Base-by-base conservation (phyloP, 35 echinoderm and acorn worm species). In the Nesometra sesokonis region DNA sequence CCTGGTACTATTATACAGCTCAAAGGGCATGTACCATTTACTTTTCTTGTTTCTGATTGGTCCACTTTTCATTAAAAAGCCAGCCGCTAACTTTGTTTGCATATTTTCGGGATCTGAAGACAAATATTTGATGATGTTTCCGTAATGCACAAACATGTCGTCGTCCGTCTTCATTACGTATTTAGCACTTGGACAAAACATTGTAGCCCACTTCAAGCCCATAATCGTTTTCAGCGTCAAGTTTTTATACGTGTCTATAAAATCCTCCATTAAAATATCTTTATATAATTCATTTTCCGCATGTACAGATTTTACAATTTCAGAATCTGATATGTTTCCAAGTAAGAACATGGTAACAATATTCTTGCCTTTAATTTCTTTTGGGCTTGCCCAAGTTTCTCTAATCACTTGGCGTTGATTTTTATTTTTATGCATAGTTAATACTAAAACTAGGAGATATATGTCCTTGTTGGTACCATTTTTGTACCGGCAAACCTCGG, bases 131-230 rank as follows among this genome's bases (percentile, higher is more conserved):
- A 97, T 36, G 29, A 93, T 57, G 38, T 77, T 88, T 11, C 78
- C 81, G 23, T 91, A 78, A 80, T 93, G 91, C 0, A 93, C 47
- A 31, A 88, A 88, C 88, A 97, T 91, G 47, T 97, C 94, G 29
- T 93, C 94, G 67, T 97, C 94, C 15, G 91, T 93, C 35, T 97
- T 97, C 89, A 97, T 93, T 5, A 97, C 91, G 82, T 91, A 97
- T 40, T 89, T 90, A 17, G 89, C 86, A 2, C 79, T 80, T 17
- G 84, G 87, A 77, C 94, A 97, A 79, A 88, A 88, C 35, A 78
- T 77, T 40, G 85, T 90, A 0, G 84, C 91, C 94, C 94, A 97
- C 77, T 97, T 97, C 0, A 97, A 33, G 17, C 94, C 91, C 94
- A 93, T 93, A 4, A 97, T 87, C 2, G 94, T 93, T 78, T 97